These are phyloP conservation scores for Platysternon megacephalum DNA, from an alignment of 2,113 vertebrate genomes.

Conservation along the genomic window DNA sequence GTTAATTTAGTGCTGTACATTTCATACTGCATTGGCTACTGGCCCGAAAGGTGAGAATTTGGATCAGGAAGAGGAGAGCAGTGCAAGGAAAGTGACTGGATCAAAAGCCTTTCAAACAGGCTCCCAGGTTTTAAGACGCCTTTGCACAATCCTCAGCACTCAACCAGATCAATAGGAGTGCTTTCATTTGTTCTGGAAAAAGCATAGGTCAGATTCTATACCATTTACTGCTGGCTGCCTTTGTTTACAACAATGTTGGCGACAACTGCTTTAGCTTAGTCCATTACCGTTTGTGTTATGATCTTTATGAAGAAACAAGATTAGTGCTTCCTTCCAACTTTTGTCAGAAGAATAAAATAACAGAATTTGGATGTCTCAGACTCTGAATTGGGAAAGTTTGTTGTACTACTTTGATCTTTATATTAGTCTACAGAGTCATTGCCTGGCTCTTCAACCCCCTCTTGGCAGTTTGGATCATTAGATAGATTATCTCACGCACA, in stretches of 20 bases:
- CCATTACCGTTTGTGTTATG: background rate
- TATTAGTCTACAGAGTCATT: constrained; percentile 1
- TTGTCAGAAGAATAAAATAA: constrained; percentile 17
- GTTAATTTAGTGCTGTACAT: background rate
- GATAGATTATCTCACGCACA: background rate
- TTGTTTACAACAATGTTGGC: background rate
- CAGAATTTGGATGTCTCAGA: background rate
- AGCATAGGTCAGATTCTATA: accelerated
- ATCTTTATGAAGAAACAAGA: background rate
- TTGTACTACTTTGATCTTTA: constrained; percentile 41
- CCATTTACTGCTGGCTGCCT: background rate
- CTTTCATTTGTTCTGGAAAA: background rate
- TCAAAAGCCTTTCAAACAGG: background rate
- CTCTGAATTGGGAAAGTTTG: background rate
- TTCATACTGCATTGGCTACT: background rate
- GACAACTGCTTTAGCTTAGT: background rate
- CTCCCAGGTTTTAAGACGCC: background rate
- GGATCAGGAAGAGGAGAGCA: background rate
- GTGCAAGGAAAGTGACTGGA: background rate
- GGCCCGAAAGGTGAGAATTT: background rate
- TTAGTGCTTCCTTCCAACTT: background rate
- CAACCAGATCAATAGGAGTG: background rate
- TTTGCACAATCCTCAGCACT: accelerated
- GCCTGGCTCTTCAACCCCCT: constrained; percentile 9
- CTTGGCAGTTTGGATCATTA: constrained; percentile 19